Conservation (phyloP, 35 echinoderm and acorn worm genomes). For the Stichopus chloronotus region DNA sequence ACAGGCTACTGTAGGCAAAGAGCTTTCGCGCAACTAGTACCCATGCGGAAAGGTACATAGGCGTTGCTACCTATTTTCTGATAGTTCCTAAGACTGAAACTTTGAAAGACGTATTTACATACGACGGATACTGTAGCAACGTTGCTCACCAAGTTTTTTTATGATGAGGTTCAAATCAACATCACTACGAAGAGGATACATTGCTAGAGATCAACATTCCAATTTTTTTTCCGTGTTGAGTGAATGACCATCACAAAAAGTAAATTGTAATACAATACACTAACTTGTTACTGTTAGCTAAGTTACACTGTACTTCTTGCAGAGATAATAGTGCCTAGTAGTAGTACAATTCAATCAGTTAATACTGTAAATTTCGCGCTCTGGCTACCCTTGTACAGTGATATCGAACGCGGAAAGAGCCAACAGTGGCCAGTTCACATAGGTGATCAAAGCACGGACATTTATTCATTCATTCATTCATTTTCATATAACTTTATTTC, state of each 20-base stretch:
- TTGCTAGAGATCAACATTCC: not conserved
- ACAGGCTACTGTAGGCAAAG: not conserved
- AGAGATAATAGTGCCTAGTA: too few species aligned
- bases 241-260: not conserved
- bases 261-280: too few species aligned
- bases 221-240: not conserved
- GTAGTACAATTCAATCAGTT: too few species aligned
- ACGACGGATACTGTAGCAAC: not conserved
- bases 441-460: too few species aligned
- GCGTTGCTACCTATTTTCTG: not conserved
- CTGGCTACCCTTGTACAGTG: too few species aligned
- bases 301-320: too few species aligned
- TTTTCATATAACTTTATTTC: too few species aligned
- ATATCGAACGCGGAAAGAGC: too few species aligned
- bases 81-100: not conserved
- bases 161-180: constrained; percentile 10
- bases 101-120: not conserved
- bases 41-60: not conserved
- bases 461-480: too few species aligned
- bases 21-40: not conserved
- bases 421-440: too few species aligned
- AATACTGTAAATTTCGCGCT: too few species aligned
- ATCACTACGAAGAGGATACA: constrained; percentile 16
- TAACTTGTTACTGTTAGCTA: too few species aligned
- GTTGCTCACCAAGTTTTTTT: not conserved